These are phyloP conservation scores for Ceuthmochares aereus DNA, from an alignment of 2,113 vertebrate species.

Conservation along the genomic window DNA sequence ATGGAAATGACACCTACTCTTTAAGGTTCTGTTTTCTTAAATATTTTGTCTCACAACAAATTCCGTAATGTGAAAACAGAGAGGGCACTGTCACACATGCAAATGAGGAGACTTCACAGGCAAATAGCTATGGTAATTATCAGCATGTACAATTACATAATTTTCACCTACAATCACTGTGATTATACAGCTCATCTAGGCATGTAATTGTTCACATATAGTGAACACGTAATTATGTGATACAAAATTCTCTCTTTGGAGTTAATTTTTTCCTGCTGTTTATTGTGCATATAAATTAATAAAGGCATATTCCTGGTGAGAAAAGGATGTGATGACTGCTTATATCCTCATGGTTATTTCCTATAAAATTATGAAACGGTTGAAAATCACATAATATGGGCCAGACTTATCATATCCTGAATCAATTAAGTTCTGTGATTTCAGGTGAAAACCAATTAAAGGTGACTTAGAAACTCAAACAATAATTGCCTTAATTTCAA, in stretches of 20 bases:
- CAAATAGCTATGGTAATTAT: neutral
- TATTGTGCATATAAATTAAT: conserved; percentile 22
- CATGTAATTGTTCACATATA: neutral
- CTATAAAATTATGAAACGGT: neutral
- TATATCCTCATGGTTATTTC: neutral
- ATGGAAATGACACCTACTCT: neutral
- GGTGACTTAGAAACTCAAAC: neutral
- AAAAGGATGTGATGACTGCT: conserved; percentile 17
- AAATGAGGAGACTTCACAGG: neutral
- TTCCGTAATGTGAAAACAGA: neutral
- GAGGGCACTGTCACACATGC: neutral
- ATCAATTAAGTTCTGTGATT: conserved; percentile 7
- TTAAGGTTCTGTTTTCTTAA: neutral
- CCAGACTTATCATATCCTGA: neutral
- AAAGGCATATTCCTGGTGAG: neutral
- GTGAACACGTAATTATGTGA: neutral
- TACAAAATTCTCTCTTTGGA: conserved; percentile 27
- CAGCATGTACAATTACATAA: neutral
- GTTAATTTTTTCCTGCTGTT: conserved; percentile 22
- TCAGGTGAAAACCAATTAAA: neutral
- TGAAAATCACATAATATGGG: neutral
- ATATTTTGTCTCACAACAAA: neutral
- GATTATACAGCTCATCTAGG: neutral
- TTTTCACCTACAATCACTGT: neutral
- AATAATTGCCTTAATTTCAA: neutral